These are phyloP conservation scores for Drosophila pegasa DNA, from an alignment of 2,888 invertebrate genomes.

Conservation along the genomic window DNA sequence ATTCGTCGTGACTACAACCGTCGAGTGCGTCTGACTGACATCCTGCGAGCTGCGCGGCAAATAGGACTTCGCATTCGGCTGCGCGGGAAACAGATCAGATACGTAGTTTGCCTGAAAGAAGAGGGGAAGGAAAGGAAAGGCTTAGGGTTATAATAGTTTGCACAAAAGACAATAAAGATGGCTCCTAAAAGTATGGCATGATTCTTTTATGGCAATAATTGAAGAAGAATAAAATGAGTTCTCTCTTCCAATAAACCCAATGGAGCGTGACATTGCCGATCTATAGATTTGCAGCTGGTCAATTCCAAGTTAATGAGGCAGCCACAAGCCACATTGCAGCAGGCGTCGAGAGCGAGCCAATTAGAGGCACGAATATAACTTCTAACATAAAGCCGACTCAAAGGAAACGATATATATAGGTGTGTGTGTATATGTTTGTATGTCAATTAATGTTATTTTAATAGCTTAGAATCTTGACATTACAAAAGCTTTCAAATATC, in stretches of 20 bases:
- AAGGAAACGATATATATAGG: conserved; percentile 35
- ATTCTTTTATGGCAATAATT: not conserved
- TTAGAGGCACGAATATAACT: not conserved
- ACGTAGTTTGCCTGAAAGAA: conserved; percentile 83
- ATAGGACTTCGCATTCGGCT: conserved; percentile 64
- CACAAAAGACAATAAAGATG: not conserved
- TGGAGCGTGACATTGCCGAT: conserved; percentile 54
- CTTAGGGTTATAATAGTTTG: not conserved
- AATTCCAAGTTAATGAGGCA: conserved; percentile 12
- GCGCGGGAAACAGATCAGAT: conserved; percentile 81
- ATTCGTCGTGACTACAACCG: conserved; percentile 57
- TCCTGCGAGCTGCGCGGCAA: conserved; percentile 80
- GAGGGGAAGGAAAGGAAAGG: not conserved
- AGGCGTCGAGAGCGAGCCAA: conserved; percentile 20
- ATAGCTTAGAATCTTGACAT: conserved; percentile 46
- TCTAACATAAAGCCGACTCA: conserved; percentile 2
- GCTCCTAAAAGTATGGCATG: conserved; percentile 68
- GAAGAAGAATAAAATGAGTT: not conserved
- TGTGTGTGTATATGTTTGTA: conserved; percentile 9
- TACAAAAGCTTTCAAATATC: conserved; percentile 35
- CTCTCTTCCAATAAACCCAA: conserved; percentile 9
- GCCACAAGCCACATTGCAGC: not conserved
- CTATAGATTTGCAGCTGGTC: conserved; percentile 21
- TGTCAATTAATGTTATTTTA: conserved; percentile 46
- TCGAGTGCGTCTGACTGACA: conserved; percentile 63